Evolutionary conservation across 2,888 invertebrate species (phyloP).

Genomic region (Urechis unicinctus): DNA sequence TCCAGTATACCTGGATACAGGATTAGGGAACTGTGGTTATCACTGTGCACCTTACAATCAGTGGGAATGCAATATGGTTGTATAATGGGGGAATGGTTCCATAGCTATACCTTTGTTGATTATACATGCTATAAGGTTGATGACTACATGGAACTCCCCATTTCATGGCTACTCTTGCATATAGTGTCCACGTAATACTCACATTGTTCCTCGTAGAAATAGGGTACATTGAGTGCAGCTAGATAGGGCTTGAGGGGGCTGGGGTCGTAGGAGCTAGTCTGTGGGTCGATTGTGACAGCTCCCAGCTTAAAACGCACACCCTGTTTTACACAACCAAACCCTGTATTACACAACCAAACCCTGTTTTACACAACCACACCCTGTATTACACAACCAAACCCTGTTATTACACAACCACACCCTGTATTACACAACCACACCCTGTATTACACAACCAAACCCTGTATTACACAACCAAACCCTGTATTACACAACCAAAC

Average conservation of each 20-base stretch:
- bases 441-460: too few relatives aligned
- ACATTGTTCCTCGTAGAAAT: constrained; percentile 69
- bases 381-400: too few relatives aligned
- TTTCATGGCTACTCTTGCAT: too few relatives aligned
- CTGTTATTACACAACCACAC: not conserved
- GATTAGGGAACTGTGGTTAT: too few relatives aligned
- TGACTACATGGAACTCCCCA: too few relatives aligned
- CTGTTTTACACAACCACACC: too few relatives aligned
- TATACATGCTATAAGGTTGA: not conserved
- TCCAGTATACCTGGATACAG: constrained; percentile 54
- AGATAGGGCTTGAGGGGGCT: constrained; percentile 68
- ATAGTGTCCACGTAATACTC: constrained; percentile 17
- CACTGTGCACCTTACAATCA: constrained; percentile 3
- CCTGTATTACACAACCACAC: too few relatives aligned
- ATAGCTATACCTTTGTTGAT: not conserved
- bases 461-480: too few relatives aligned
- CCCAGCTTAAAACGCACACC: constrained; percentile 67
- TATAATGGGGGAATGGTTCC: not conserved
- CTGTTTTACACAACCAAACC: constrained; percentile 46
- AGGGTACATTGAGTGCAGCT: constrained; percentile 66
- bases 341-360: not conserved
- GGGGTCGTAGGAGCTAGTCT: constrained; percentile 59
- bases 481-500: too few relatives aligned
- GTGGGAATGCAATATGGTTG: not conserved
- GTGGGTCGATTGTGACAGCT: constrained; percentile 72